Conservation (phyloP, 2,113 vertebrate genomes). For the Syngnathus floridae region DNA sequence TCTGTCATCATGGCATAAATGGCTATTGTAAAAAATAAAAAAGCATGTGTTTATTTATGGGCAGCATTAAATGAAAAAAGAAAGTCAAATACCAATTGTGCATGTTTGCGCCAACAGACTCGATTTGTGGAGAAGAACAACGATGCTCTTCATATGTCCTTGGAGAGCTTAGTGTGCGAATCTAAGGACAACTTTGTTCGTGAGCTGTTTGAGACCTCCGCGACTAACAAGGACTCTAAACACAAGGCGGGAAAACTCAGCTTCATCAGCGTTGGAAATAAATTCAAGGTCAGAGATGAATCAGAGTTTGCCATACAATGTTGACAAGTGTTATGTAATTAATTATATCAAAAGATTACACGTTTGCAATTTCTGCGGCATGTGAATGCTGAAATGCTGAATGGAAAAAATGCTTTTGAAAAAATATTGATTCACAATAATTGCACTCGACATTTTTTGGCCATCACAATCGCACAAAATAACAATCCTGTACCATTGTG, state of each 20-base stretch:
- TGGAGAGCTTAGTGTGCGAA: constrained; percentile 91
- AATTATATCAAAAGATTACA: background rate
- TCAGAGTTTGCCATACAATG: background rate
- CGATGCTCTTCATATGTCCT: constrained; percentile 96
- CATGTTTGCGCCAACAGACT: constrained; percentile 66
- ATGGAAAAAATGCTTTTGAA: too few species aligned
- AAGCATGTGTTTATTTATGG: background rate
- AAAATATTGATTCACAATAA: too few species aligned
- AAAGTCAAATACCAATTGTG: background rate
- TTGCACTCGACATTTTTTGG: too few species aligned
- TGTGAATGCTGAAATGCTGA: background rate
- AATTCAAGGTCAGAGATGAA: constrained; percentile 86
- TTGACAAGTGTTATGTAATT: background rate
- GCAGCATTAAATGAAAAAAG: background rate
- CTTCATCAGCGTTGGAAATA: constrained; percentile 98
- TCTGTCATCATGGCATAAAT: background rate
- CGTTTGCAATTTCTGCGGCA: too few species aligned
- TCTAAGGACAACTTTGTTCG: constrained; percentile 95
- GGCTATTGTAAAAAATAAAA: background rate
- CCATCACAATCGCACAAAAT: too few species aligned
- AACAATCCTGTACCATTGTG: too few species aligned
- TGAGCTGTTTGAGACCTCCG: constrained; percentile 88
- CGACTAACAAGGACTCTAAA: constrained; percentile 85
- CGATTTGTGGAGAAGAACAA: constrained; percentile 99
- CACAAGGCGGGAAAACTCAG: constrained; percentile 95